These are phyloP conservation scores for Hirudinaria manillensis DNA, from an alignment of 2,888 invertebrate species.

Conservation along the genomic window DNA sequence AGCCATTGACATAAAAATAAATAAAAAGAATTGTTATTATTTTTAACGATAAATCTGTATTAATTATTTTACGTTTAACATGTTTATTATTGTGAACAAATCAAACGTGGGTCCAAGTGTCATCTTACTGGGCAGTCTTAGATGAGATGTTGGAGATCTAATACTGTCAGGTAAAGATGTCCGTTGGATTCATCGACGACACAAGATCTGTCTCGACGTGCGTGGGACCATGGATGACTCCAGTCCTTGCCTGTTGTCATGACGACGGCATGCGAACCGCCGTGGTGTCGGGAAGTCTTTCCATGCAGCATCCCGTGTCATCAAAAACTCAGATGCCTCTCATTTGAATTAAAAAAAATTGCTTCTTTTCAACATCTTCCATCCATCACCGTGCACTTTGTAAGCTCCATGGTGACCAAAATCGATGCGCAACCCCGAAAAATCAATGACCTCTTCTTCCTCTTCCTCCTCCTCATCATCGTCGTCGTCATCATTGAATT, in stretches of 20 bases:
- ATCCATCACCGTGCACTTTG: background rate
- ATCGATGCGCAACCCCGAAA: too few relatives aligned
- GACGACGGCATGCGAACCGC: too few relatives aligned
- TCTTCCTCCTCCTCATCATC: background rate
- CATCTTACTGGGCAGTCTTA: slow-evolving; percentile 31
- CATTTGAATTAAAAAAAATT: background rate
- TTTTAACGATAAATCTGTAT: too few relatives aligned
- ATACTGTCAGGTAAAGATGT: slow-evolving; percentile 36
- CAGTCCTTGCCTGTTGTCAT: background rate
- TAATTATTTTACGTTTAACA: too few relatives aligned
- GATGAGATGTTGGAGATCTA: slow-evolving; percentile 29
- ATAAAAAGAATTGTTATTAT: too few relatives aligned
- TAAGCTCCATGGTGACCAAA: background rate
- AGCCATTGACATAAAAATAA: too few relatives aligned
- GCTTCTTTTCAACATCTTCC: too few relatives aligned
- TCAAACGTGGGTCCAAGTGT: background rate
- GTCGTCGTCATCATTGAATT: background rate
- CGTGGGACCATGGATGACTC: background rate
- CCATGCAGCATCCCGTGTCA: too few relatives aligned
- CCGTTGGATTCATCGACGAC: slow-evolving; percentile 15
- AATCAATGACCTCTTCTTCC: background rate
- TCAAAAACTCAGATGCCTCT: too few relatives aligned
- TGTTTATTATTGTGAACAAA: background rate
- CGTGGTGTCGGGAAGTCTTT: too few relatives aligned
- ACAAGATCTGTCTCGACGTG: background rate